Evolutionary conservation across 2,113 vertebrate genomes (phyloP).

Genomic region (Dipodomys ordii): DNA sequence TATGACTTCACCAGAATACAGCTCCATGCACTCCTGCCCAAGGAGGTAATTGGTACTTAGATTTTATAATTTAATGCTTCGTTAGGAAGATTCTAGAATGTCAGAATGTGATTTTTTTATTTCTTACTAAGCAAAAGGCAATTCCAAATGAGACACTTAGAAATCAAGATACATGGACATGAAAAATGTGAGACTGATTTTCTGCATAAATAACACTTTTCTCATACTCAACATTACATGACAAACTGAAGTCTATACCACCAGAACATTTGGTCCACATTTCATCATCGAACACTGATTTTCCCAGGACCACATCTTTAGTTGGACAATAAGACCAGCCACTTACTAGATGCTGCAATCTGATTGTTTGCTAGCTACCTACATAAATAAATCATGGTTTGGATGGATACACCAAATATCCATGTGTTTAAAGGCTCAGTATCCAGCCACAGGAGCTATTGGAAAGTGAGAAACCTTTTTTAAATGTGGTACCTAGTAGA

Average conservation of each 20-base stretch:
- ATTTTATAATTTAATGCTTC: constrained; percentile 71
- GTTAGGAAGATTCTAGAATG: constrained; percentile 32
- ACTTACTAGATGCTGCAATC: not conserved
- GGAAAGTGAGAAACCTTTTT: too few relatives aligned
- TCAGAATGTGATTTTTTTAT: constrained; percentile 35
- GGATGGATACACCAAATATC: not conserved
- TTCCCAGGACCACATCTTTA: not conserved
- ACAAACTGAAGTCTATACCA: not conserved
- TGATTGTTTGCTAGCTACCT: rapidly evolving
- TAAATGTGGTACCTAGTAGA: not conserved
- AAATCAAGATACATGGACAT: constrained; percentile 41
- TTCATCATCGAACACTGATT: not conserved
- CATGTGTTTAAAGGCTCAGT: not conserved
- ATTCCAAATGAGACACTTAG: constrained; percentile 42
- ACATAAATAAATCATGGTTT: not conserved
- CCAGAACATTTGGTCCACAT: not conserved
- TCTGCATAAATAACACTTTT: not conserved
- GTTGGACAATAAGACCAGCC: not conserved
- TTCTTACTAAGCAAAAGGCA: constrained; percentile 46
- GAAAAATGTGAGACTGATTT: not conserved
- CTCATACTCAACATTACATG: not conserved
- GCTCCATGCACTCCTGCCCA: not conserved
- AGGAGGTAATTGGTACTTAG: constrained; percentile 49
- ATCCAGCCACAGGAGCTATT: not conserved
- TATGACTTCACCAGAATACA: constrained; percentile 19